Base-by-base conservation (phyloP, 2,888 invertebrate genomes). In the Andrena fulva region DNA sequence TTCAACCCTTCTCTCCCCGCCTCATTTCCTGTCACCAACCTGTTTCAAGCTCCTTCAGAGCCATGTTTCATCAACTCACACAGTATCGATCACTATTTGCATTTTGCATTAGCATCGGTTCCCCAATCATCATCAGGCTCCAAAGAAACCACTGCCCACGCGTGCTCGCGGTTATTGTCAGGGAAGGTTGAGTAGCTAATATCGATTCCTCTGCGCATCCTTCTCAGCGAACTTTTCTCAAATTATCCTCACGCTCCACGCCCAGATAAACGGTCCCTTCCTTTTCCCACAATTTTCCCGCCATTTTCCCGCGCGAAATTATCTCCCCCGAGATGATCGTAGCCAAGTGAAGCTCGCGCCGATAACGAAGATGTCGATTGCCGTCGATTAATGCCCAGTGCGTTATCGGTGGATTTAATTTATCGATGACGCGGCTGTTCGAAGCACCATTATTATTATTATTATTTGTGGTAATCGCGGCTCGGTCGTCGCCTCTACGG, bases 21-120 rank as follows among this genome's bases (percentile, higher is more conserved):
- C 60, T 50, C 31, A 60, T 71, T 62, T 71, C 31, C 70, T 59
- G 48, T 54, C 60, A 54, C 12, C 59, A 71, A 62, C 62, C 48
- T 48, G 50, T 60, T 50, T 8, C 29, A 31, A 12, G 1, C 48
- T 31, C 50, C 27, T 12, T 71, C 48, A 27, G 27, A 12, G 8
- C 4, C 56, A 24, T 16, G 48, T 31, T 31, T 31, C 8, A 24
- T 24, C 50, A 4, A 3, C 12, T 48, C n/a, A 48, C 59, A 60
- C 60, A 10, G n/a, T 29, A 24, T 33, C 33, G 12, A 59, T 6
- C 66, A 6, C 50, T 24, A 67, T 31, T 6, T 33, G 35, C 42
- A n/a, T 33, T 31, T 6, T 33, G 35, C 42, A 10, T 33, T 33
- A 33, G 60, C 67, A 67, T 56, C 56, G 24, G 29, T 31, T n/a